Base-by-base conservation (phyloP, 2,888 invertebrate genomes). In the Drosophila fungiperda region DNA sequence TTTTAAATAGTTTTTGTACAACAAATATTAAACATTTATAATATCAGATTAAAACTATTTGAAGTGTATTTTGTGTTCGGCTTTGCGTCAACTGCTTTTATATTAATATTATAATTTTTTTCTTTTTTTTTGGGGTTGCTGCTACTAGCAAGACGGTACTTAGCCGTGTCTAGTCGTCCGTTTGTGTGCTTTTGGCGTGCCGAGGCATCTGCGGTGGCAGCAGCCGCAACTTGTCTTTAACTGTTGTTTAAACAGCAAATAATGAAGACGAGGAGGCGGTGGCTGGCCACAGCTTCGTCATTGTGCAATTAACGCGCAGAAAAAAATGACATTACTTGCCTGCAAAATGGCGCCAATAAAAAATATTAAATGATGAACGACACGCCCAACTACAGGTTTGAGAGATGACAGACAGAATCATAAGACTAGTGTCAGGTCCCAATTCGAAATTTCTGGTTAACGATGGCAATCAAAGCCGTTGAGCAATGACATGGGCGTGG, bases 321-420 rank as follows among this genome's bases (percentile, higher is more conserved):
- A 85, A 84, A 72, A 83, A 82, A 85, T 74, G 82, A 85, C 45
- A 85, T 85, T 85, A 83, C 87, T 85, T 87, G 87, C 71, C 85
- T 71, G 73, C 77, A 85, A 85, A 85, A 85, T 85, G 85, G 85
- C 85, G 85, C 77, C 76, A 82, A 85, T 84, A 49, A 26, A 42
- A 63, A 73, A 66, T 71, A 45, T 38, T 52, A 48, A 26, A 23
- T 69, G 63, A 77, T 68, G 77, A 53, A 60, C 36, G 66, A 58
- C 76, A 79, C 79, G 79, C 79, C 79, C 80, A 76, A 52, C 48
- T 49, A 62, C 38, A 61, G 45, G 64, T 23, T 58, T 26, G 35
- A 42, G n/a, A 76, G 67, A 54, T 72, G 72, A 76, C 67, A 50
- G 63, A 59, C 67, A 62, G n/a, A n/a, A 29, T 38, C 42, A 62